Base-by-base conservation (phyloP, 2,888 invertebrate genomes). In the Mesorhabditis spiculigera region DNA sequence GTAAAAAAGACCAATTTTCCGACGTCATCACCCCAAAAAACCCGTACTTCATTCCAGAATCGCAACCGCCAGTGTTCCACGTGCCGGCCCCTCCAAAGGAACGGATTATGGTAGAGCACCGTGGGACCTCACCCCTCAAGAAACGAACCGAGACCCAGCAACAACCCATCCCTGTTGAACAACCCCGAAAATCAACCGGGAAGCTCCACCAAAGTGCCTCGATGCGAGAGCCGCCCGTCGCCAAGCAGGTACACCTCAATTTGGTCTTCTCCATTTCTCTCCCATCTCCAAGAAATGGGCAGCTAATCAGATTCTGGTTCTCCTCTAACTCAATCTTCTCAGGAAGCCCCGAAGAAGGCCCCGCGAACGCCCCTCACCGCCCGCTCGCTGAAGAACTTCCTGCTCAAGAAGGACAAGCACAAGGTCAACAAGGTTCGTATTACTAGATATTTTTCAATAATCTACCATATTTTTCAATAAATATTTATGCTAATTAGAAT, bases 321-420 rank as follows among this genome's bases (percentile, higher is more conserved):
- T 28, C 28, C 28, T 28, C 28, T 28, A 28, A 28, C 28, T 28
- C 28, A 28, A 28, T 28, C 28, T 28, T 28, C 28, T 28, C n/a
- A 50, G 58, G 58, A 50, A 3, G 10, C 58, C 8, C 8, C 8
- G n/a, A n/a, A 10, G 58, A 50, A 50, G n/a, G n/a, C 58, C n/a
- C 58, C 58, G 58, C 58, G 58, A 50, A 50, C 58, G 2, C 58
- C 58, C 10, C n/a, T 50, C 10, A 50, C 10, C 58, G 58, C 58
- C n/a, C 58, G 58, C 10, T 50, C 58, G 58, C n/a, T 50, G 58
- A 50, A 50, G 58, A 50, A 50, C n/a, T 50, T 50, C n/a, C 58
- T 50, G 8, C 58, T 50, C 58, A 50, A 50, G n/a, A 50, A 50
- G 58, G 58, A 50, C 58, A 50, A 50, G 58, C 10, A 13, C 58